Evolutionary conservation across 2,888 invertebrate genomes (phyloP).

Genomic region (Neoaliturus tenellus): DNA sequence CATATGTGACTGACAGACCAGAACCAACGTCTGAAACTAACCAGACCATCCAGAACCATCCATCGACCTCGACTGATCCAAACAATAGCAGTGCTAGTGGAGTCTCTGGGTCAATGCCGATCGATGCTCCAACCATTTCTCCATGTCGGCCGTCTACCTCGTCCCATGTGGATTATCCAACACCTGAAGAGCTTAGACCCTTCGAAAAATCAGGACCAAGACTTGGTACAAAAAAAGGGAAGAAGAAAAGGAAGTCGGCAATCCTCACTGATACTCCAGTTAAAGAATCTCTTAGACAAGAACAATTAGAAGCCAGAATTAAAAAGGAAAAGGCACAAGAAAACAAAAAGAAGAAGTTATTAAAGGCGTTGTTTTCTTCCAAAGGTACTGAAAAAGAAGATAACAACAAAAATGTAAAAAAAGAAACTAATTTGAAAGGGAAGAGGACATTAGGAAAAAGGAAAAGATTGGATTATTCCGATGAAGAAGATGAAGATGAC

Average conservation of each 20-base stretch:
- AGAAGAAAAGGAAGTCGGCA: constrained; percentile 30
- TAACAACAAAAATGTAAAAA: not conserved
- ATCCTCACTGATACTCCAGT: constrained; percentile 54
- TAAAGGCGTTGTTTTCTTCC: not conserved
- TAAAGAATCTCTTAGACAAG: constrained; percentile 14
- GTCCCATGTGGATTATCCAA: not conserved
- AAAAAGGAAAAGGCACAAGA: not conserved
- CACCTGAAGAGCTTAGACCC: constrained; percentile 48
- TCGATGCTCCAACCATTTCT: not conserved
- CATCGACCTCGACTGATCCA: not conserved
- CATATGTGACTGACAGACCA: constrained; percentile 22
- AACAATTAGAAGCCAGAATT: constrained; percentile 8
- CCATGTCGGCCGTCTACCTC: not conserved
- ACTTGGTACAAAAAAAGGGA: constrained; percentile 38
- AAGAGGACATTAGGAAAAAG: not conserved
- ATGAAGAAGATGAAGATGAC: constrained; percentile 29
- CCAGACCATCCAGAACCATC: not conserved
- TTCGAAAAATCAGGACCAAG: constrained; percentile 37
- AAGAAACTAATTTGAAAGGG: not conserved
- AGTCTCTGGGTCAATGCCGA: not conserved
- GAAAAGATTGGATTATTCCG: not conserved
- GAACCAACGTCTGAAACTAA: not conserved
- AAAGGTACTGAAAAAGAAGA: not conserved
- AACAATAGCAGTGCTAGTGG: not conserved
- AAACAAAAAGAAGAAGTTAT: not conserved